Evolutionary conservation across 1,140 invertebrate genomes (phyloP).

Genomic region (Pissodes strobi): DNA sequence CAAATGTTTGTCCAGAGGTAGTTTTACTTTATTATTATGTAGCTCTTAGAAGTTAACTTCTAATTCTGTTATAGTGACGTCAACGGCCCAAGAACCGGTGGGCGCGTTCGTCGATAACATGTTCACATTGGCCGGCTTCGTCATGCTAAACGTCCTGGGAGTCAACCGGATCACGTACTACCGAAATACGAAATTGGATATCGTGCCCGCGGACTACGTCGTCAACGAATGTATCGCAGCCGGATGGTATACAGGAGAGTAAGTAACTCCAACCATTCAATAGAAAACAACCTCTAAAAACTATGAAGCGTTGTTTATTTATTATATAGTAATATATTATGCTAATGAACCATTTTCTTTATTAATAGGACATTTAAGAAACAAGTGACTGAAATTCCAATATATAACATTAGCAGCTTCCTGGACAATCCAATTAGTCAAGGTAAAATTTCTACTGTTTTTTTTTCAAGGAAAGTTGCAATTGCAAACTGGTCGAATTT

Average conservation of each 20-base stretch:
- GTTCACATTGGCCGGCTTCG: constrained; percentile 72
- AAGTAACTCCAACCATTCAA: too few relatives aligned
- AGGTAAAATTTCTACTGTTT: constrained; percentile 12
- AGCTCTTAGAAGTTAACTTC: too few relatives aligned
- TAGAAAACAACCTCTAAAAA: too few relatives aligned
- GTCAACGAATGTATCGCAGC: constrained; percentile 76
- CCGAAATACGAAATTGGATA: constrained; percentile 64
- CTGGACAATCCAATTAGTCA: constrained; percentile 15
- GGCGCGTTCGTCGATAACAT: constrained; percentile 81
- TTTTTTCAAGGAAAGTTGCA: too few relatives aligned
- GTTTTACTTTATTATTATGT: too few relatives aligned
- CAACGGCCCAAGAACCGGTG: constrained; percentile 70
- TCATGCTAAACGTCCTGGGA: constrained; percentile 64
- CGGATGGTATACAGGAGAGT: constrained; percentile 64
- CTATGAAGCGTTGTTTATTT: too few relatives aligned
- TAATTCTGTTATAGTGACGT: constrained; percentile 63
- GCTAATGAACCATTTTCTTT: too few relatives aligned
- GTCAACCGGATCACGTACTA: constrained; percentile 68
- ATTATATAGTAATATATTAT: too few relatives aligned
- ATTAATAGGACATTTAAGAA: constrained; percentile 10
- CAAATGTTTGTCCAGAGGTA: too few relatives aligned
- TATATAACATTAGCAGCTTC: constrained; percentile 19
- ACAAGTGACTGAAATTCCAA: background rate
- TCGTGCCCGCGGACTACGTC: constrained; percentile 79
- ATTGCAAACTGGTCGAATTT: too few relatives aligned